phyloP scores from a whole-genome alignment of 2,797 vertebrate species.

The Poeciliopsis paucimaculata region DNA sequence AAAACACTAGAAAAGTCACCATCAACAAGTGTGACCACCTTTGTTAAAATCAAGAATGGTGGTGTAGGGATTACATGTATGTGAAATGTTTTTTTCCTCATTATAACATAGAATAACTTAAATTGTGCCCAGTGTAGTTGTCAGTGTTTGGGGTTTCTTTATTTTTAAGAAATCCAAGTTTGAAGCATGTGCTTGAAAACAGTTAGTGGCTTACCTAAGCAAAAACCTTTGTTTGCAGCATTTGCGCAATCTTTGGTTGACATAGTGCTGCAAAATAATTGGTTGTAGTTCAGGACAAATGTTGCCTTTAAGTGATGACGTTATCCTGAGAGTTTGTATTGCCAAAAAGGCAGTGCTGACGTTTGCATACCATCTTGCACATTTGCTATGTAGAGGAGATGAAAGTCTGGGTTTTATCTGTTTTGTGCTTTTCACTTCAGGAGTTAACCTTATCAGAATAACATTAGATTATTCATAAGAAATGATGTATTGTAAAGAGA shows the following conservation, averaged over 20 bases:
- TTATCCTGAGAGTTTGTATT: slow-evolving; percentile 20
- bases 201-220: slow-evolving; percentile 7
- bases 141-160: neutral
- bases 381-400: slow-evolving; percentile 18
- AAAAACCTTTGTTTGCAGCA: slow-evolving; percentile 17
- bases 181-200: slow-evolving; percentile 24
- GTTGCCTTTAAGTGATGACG: slow-evolving; percentile 13
- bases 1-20: neutral
- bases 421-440: slow-evolving; percentile 20
- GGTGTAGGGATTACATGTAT: neutral
- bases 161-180: slow-evolving; percentile 1
- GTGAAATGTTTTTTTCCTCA: neutral
- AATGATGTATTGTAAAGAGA: slow-evolving; percentile 30
- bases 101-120: neutral
- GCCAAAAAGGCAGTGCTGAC: slow-evolving; percentile 28
- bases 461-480: slow-evolving; percentile 43
- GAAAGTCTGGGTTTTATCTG: slow-evolving; percentile 24
- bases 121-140: neutral
- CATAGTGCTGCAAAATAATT: slow-evolving; percentile 9
- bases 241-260: no score
- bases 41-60: neutral
- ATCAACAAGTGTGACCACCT: neutral
- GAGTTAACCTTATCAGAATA: slow-evolving; percentile 36
- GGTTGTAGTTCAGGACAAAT: slow-evolving; percentile 40
- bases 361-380: slow-evolving; percentile 14